A percentile compares a stretch with the other conserved stretches of the same genome.
Evolutionary conservation across 2,888 invertebrate genomes (phyloP).

Genomic region (Drosophila anomelani): DNA sequence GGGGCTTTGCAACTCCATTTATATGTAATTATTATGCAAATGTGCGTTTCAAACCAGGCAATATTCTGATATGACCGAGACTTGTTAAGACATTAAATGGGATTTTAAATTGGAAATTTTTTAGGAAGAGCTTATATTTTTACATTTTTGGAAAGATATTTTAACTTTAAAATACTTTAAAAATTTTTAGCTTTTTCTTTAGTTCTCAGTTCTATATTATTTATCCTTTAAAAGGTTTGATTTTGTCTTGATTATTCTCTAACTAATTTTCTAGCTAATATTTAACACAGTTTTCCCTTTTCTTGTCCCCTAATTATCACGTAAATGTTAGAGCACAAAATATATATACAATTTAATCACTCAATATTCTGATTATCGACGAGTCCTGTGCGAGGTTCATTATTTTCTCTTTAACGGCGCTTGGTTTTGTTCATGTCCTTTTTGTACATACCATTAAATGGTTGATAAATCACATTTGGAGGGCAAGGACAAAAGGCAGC

Average conservation of each 20-base stretch:
- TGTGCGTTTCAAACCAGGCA: neutral
- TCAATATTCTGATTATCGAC: conserved; percentile 23
- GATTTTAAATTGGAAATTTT: neutral
- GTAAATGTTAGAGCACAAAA: neutral
- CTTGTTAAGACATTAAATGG: neutral
- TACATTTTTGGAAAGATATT: too few species aligned
- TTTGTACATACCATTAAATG: conserved; percentile 34
- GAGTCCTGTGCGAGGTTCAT: conserved; percentile 7
- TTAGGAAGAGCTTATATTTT: too few species aligned
- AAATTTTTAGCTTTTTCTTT: too few species aligned
- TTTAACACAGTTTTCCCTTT: neutral
- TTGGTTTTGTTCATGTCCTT: conserved; percentile 4
- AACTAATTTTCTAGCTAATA: too few species aligned
- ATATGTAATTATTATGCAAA: conserved; percentile 21
- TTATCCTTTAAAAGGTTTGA: neutral
- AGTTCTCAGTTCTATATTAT: neutral
- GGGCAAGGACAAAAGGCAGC: conserved; percentile 27
- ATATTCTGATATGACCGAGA: conserved; percentile 1
- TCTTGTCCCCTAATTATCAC: conserved; percentile 3
- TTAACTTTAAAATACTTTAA: too few species aligned
- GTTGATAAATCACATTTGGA: conserved; percentile 32
- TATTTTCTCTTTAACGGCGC: conserved; percentile 20
- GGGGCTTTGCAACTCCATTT: neutral
- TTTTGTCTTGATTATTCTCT: neutral
- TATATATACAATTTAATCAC: neutral